Base-by-base conservation (phyloP, 1,140 invertebrate genomes). In the Meloidogyne chitwoodi region DNA sequence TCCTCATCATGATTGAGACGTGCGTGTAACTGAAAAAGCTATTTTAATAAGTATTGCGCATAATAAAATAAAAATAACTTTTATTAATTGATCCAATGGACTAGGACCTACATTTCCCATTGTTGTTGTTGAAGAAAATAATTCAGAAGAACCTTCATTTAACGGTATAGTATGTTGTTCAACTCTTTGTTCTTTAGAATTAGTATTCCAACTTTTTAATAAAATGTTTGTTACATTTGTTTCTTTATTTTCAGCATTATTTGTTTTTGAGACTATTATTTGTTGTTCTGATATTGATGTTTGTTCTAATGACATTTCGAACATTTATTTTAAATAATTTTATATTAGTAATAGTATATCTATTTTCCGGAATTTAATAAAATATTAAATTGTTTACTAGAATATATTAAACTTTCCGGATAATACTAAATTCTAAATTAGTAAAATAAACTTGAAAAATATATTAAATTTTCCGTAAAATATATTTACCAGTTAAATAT, bases 51-150 rank as follows among this genome's bases (percentile, higher is more conserved):
- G 44, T 12, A 24, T 1, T 24, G 22, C 0, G 3, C 10, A 4
- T 11, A 14, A 65, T 6, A 16, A 66, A 66, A 66, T 12, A 31
- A 31, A 24, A 34, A n/a, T 14, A 10, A 72, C 44, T 19, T 65
- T 72, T 14, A 73, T 73, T 34, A 73, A 38, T 14, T 64, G 56
- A 31, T 73, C 71, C 22, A 73, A 63, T 14, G 71, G 71, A 64
- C 56, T 73, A 2, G 56, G 22, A 16, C 68, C 44, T 11, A 70
- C 6, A 26, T 26, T 27, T 27, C 27, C 41, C 24, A 64, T 63
- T 24, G 10, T 0, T 0, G 1, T 65, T 61, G n/a, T 24, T 34
- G 22, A 14, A 24, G 38, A 24, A 19, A 34, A 11, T 2, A 63
- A 31, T 19, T 56, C 8, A 24, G 24, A n/a, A 62, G 38, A 48